These are phyloP conservation scores for Caenorhabditis sinica DNA, from an alignment of 2,888 invertebrate species.

Conservation along the genomic window DNA sequence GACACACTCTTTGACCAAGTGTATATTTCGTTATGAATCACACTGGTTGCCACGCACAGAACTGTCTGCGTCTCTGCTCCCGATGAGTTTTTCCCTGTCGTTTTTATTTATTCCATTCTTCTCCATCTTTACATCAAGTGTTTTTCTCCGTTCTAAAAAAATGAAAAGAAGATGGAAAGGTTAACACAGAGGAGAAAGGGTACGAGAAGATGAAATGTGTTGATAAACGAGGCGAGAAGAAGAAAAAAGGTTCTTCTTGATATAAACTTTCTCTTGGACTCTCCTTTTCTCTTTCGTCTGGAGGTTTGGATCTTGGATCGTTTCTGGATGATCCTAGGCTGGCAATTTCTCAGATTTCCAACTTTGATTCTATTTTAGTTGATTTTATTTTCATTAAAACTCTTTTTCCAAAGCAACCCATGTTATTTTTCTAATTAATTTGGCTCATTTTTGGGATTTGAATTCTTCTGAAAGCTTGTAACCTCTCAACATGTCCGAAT, in stretches of 20 bases:
- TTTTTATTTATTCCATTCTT: slow-evolving; percentile 30
- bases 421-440: background rate
- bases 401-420: too few relatives aligned
- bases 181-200: background rate
- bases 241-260: slow-evolving; percentile 9
- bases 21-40: slow-evolving; percentile 29
- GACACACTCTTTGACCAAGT: slow-evolving; percentile 6
- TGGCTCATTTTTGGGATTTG: too few relatives aligned
- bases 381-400: too few relatives aligned
- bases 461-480: background rate
- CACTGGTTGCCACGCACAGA: slow-evolving; percentile 41
- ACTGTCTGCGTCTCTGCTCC: slow-evolving; percentile 24
- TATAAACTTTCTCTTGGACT: slow-evolving; percentile 12
- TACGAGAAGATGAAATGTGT: slow-evolving; percentile 23
- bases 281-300: background rate
- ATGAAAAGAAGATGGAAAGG: background rate
- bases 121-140: background rate
- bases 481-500: too few relatives aligned
- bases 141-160: slow-evolving; percentile 12
- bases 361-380: too few relatives aligned
- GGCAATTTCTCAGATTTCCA: too few relatives aligned
- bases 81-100: background rate
- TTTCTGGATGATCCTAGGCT: background rate
- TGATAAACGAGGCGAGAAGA: slow-evolving; percentile 12
- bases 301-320: too few relatives aligned